Percentiles rank a stretch among this genome's conserved stretches.
Conservation (phyloP, 2,797 vertebrate genomes). For the Pseudomugil gertrudae region DNA sequence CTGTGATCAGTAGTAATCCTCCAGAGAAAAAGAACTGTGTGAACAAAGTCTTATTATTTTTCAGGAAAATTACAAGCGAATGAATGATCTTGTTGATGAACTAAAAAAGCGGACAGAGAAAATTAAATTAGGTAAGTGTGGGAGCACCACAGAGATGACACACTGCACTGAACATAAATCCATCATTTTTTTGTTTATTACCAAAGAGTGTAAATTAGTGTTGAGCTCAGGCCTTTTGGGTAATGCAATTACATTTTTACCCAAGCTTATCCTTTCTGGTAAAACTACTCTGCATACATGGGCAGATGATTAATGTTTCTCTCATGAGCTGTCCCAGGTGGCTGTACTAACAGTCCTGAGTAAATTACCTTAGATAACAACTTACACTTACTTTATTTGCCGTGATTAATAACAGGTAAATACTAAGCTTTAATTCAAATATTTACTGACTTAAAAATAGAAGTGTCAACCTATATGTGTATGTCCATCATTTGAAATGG, state of each 20-base stretch:
- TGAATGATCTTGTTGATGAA: slow-evolving; percentile 89
- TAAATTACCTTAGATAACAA: too few species aligned
- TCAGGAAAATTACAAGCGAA: slow-evolving; percentile 95
- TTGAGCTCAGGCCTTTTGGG: background rate
- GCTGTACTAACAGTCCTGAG: too few species aligned
- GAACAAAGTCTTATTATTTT: slow-evolving; percentile 29
- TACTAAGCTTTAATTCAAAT: background rate
- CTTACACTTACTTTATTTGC: background rate
- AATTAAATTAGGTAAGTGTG: slow-evolving; percentile 88
- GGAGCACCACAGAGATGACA: background rate
- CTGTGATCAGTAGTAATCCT: background rate
- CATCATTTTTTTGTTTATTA: slow-evolving; percentile 16
- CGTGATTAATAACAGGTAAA: background rate
- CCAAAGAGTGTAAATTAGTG: slow-evolving; percentile 5
- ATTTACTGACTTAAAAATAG: background rate
- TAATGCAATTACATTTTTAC: background rate
- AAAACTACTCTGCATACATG: background rate
- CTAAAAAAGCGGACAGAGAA: slow-evolving; percentile 86
- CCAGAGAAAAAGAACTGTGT: background rate
- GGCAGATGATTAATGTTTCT: background rate
- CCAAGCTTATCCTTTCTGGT: background rate
- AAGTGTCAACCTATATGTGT: background rate
- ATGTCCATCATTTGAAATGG: background rate
- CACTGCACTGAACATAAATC: background rate
- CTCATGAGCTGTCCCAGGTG: too few species aligned